phyloP scores from a whole-genome alignment of 2,797 vertebrate species.

The Acipenser oxyrinchus region DNA sequence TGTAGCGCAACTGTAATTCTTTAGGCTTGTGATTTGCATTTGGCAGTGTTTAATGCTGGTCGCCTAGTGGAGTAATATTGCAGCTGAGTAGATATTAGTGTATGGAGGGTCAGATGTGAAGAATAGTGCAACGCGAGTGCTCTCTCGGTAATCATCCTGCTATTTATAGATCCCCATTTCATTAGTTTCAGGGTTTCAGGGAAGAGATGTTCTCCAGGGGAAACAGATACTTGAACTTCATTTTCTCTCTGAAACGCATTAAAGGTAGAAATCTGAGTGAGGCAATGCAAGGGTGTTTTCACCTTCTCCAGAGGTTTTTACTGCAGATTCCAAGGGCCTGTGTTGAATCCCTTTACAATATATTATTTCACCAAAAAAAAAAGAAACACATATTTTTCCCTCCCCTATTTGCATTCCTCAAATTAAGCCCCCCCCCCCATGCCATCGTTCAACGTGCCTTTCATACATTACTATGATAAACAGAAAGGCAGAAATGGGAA shows the following conservation, averaged over 20 bases:
- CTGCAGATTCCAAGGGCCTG: neutral
- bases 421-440: conserved; percentile 77
- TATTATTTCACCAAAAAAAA: conserved; percentile 66
- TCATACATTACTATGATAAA: conserved; percentile 97
- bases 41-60: conserved; percentile 49
- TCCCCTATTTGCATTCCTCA: conserved; percentile 80
- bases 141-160: conserved; percentile 86
- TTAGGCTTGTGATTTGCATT: conserved; percentile 46
- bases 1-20: neutral
- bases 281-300: neutral
- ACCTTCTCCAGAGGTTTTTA: neutral
- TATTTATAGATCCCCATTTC: conserved; percentile 97
- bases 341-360: conserved; percentile 57
- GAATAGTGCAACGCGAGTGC: conserved; percentile 69
- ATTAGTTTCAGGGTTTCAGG: conserved; percentile 95
- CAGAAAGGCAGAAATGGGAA: conserved; percentile 83
- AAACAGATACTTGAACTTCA: conserved; percentile 86
- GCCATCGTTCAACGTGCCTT: conserved; percentile 86
- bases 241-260: conserved; percentile 79
- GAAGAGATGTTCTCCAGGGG: conserved; percentile 86
- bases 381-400: conserved; percentile 67
- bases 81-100: conserved; percentile 75
- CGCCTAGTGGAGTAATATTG: conserved; percentile 55
- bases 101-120: conserved; percentile 81
- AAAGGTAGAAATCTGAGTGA: conserved; percentile 59